Percentiles rank a stretch among this genome's conserved stretches.
phyloP scores from a whole-genome alignment of 2,888 invertebrate genomes.

The Ptilodon capucinus region DNA sequence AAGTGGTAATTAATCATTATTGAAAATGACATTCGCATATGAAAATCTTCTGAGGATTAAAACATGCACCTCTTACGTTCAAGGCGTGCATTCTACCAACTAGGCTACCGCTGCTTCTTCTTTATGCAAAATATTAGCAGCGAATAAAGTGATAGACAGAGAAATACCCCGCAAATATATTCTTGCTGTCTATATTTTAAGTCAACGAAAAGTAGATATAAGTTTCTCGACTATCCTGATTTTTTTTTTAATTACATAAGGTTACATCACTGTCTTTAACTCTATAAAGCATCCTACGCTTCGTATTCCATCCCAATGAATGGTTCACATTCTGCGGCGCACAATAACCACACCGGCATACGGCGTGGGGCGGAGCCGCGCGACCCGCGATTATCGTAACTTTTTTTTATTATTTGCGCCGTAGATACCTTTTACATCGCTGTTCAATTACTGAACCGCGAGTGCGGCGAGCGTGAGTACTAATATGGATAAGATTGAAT shows the following conservation, averaged over 20 bases:
- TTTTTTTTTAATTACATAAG: not conserved
- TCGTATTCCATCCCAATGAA: slow-evolving; percentile 65
- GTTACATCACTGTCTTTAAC: slow-evolving; percentile 21
- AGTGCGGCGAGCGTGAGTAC: slow-evolving; percentile 43
- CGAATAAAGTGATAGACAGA: too few species aligned
- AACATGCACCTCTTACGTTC: too few species aligned
- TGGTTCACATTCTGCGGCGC: slow-evolving; percentile 62
- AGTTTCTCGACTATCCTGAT: too few species aligned
- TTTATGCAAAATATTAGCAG: too few species aligned
- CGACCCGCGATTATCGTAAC: slow-evolving; percentile 73
- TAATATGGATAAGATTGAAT: slow-evolving; percentile 50
- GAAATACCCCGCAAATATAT: too few species aligned
- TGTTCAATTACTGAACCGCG: slow-evolving; percentile 79
- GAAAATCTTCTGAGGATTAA: too few species aligned
- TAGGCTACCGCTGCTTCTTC: too few species aligned
- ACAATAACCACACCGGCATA: slow-evolving; percentile 63
- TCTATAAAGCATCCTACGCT: slow-evolving; percentile 47
- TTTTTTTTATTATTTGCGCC: slow-evolving; percentile 73
- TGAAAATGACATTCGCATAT: too few species aligned
- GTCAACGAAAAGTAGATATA: too few species aligned
- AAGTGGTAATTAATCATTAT: too few species aligned
- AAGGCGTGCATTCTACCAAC: too few species aligned
- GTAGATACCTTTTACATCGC: slow-evolving; percentile 82
- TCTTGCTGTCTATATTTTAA: too few species aligned
- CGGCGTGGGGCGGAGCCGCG: slow-evolving; percentile 62